phyloP scores from a whole-genome alignment of 2,888 invertebrate genomes.

The Drosophila formosana region DNA sequence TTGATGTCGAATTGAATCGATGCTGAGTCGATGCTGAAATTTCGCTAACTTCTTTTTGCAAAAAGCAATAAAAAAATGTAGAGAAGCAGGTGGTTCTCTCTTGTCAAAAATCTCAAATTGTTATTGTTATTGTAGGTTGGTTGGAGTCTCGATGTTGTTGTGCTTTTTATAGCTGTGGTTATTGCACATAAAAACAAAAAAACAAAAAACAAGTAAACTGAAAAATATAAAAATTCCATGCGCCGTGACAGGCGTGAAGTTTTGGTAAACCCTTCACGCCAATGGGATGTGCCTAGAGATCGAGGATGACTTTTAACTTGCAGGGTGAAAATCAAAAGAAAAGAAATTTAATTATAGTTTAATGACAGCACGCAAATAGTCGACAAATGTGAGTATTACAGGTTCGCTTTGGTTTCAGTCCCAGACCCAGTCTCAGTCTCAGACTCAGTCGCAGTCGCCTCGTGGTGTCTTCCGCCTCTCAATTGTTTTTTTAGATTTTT shows the following conservation, averaged over 20 bases:
- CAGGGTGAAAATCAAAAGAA: constrained; percentile 79
- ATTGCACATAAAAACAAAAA: constrained; percentile 32
- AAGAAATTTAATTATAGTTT: constrained; percentile 80
- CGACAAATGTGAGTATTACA: constrained; percentile 61
- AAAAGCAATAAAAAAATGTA: constrained; percentile 21
- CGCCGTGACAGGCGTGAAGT: constrained; percentile 72
- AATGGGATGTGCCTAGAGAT: constrained; percentile 32
- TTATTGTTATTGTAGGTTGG: background rate
- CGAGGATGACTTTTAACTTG: constrained; percentile 73
- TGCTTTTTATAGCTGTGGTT: background rate
- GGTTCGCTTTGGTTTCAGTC: constrained; percentile 37
- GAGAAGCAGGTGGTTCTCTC: constrained; percentile 28
- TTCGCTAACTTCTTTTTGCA: constrained; percentile 41
- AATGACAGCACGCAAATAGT: constrained; percentile 77
- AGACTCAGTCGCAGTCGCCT: constrained; percentile 14
- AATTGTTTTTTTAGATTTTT: constrained; percentile 29
- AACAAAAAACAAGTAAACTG: constrained; percentile 25
- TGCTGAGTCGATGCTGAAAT: constrained; percentile 19
- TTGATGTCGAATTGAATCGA: constrained; percentile 18
- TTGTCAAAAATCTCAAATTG: constrained; percentile 39
- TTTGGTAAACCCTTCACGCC: constrained; percentile 70
- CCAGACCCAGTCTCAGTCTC: constrained; percentile 16
- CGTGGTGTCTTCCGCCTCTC: constrained; percentile 51
- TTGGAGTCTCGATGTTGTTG: no score
- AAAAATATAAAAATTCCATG: constrained; percentile 40